Base-by-base conservation (phyloP, 2,888 invertebrate species). In the Cryptocheilus praepositus region DNA sequence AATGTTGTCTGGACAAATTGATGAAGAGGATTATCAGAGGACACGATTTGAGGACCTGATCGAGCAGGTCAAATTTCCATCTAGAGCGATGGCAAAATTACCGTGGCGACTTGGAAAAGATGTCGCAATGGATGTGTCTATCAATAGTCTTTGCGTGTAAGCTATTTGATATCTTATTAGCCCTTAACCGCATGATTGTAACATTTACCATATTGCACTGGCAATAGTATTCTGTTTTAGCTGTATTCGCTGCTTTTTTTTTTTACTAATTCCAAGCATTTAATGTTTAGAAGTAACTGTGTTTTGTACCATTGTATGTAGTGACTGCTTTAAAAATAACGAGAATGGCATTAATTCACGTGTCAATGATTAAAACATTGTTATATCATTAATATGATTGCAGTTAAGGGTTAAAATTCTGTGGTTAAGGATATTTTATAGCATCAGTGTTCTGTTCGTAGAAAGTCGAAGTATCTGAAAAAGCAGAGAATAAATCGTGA, bases 1-100 rank as follows among this genome's bases (percentile, higher is more conserved):
- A 44, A 70, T 84, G 15, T 45, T 75, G 8, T 77, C 81, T 0
- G 61, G 70, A 7, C 66, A 77, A n/a, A 53, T 72, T 2, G 57
- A 70, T 0, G 16, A 19, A 1, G 71, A 76, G 1, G 79, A 80
- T 64, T 73, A 79, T 0, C 65, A 60, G 44, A 66, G 56, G 21
- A 73, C 36, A 16, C 61, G 59, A 21, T n/a, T 81, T 8, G 49
- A 69, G 0, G 77, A 84, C 28, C 19, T 81, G 11, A 61, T 79
- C 16, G 59, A 70, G 2, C 76, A 81, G 59, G 60, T 84, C 16
- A 78, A 72, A 63, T 67, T 76, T 0, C 64, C 78, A 8, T 73
- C 78, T 0, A 81, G 70, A 69, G 67, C 69, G 4, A 70, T 76
- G 43, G 73, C 74, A 16, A 74, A 61, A 0, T 49, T 84, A n/a